Base-by-base conservation (phyloP, 1,140 invertebrate species). In the Papilio polytes region DNA sequence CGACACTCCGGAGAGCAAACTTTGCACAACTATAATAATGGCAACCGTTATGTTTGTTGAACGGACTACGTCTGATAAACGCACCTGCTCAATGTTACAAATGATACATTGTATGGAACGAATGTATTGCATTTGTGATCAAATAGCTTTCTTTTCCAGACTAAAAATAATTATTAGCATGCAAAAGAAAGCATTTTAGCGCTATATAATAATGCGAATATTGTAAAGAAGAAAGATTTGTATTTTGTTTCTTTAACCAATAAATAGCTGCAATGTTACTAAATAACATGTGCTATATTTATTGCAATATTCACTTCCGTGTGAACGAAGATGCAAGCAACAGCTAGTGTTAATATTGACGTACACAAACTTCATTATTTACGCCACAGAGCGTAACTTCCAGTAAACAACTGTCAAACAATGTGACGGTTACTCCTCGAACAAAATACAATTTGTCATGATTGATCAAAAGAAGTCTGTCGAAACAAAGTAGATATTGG, bases 81-180 rank as follows among this genome's bases (percentile, higher is more conserved):
- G 85, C 92, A 94, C 92, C 91, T 92, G 92, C 84, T 89, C 53
- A 63, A 86, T 84, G 82, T 78, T 80, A 88, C 87, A 92, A 87
- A 88, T 88, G 76, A 82, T 74, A 74, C 81, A 82, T 81, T 85
- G 83, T 81, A 83, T 85, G 20, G 59, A 63, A 63, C 59, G 13
- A 63, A 63, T 26, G 20, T 9, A 63, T 26, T 63, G 56, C 9
- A 63, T 22, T 56, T 56, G 12, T 12, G 59, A 10, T 13, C 22
- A 10, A 26, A 63, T 63, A 63, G 15, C 22, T 63, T 63, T 59
- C n/a, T 22, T 63, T 26, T 26, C 12, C 12, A 26, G 26, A 26
- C 26, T 26, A 26, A 26, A 1, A 26, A 26, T 26, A 26, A 26
- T 26, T 26, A 26, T 26, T 26, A 26, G 26, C 2, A 26, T 26